These are phyloP conservation scores for Gopherus flavomarginatus DNA, from an alignment of 2,113 vertebrate species.

Conservation along the genomic window DNA sequence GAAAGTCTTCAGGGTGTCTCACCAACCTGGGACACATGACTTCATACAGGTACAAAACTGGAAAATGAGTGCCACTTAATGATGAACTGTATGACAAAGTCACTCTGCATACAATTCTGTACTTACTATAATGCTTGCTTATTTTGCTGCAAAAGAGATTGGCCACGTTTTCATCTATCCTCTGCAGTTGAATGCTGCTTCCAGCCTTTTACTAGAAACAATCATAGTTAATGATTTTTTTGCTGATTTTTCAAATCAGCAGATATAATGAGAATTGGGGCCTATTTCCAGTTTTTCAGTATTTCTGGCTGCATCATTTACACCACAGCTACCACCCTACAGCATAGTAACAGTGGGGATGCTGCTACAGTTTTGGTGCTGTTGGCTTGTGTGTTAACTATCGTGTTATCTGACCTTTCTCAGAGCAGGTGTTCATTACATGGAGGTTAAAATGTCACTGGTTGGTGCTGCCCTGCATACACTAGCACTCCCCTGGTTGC, in stretches of 20 bases:
- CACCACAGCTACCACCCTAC: not conserved
- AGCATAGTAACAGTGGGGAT: not conserved
- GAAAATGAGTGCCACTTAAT: not conserved
- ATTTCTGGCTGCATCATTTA: constrained; percentile 22
- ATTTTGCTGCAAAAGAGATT: not conserved
- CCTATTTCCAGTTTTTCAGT: not conserved
- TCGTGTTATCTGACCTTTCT: not conserved
- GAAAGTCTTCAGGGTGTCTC: not conserved
- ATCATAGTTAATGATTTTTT: constrained; percentile 35
- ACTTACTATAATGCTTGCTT: constrained; percentile 47
- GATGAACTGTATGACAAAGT: not conserved
- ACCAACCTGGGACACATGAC: not conserved
- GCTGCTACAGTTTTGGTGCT: not conserved
- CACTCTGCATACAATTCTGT: not conserved
- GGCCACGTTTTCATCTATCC: not conserved
- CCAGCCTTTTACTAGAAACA: constrained; percentile 51
- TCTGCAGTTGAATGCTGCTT: not conserved
- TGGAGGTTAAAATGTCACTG: not conserved
- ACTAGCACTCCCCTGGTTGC: not conserved
- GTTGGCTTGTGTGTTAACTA: not conserved
- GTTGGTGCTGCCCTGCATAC: accelerated
- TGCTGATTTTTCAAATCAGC: constrained; percentile 7
- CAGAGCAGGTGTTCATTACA: not conserved
- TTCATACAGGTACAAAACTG: not conserved
- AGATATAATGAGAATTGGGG: constrained; percentile 15